phyloP scores from a whole-genome alignment of 2,888 invertebrate genomes.

The Eupeodes latifasciatus region DNA sequence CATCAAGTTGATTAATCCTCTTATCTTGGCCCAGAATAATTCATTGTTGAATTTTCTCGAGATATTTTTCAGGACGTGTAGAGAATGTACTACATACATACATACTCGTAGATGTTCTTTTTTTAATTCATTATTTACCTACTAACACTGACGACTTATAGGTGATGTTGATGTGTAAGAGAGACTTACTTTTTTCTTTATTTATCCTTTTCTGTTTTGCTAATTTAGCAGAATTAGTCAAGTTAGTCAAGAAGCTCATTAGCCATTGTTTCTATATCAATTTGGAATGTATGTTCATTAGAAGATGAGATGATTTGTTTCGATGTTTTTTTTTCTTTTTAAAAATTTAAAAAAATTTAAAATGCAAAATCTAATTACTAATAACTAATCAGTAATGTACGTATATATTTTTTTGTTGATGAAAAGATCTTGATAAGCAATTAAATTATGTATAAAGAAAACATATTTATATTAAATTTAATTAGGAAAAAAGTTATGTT shows the following conservation, averaged over 20 bases:
- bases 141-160: not conserved
- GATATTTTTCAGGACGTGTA: not conserved
- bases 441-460: not conserved
- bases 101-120: not conserved
- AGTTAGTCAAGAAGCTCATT: slow-evolving; percentile 61
- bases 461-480: too few relatives aligned
- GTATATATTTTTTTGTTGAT: not conserved
- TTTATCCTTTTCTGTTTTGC: slow-evolving; percentile 19
- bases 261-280: slow-evolving; percentile 49
- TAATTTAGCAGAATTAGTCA: slow-evolving; percentile 59
- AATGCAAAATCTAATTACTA: not conserved
- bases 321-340: not conserved
- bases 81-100: not conserved
- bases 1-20: slow-evolving; percentile 40
- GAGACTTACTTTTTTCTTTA: not conserved
- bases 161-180: not conserved
- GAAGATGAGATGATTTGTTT: slow-evolving; percentile 1
- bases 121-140: not conserved
- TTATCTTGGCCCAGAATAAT: slow-evolving; percentile 57
- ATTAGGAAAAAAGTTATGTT: too few relatives aligned
- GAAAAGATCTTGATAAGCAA: not conserved
- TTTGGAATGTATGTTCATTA: slow-evolving; percentile 60
- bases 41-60: slow-evolving; percentile 21
- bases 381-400: slow-evolving; percentile 2
- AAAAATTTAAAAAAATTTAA: not conserved